Evolutionary conservation across 2,888 invertebrate genomes (phyloP).

Genomic region (Coelopa pilipes): DNA sequence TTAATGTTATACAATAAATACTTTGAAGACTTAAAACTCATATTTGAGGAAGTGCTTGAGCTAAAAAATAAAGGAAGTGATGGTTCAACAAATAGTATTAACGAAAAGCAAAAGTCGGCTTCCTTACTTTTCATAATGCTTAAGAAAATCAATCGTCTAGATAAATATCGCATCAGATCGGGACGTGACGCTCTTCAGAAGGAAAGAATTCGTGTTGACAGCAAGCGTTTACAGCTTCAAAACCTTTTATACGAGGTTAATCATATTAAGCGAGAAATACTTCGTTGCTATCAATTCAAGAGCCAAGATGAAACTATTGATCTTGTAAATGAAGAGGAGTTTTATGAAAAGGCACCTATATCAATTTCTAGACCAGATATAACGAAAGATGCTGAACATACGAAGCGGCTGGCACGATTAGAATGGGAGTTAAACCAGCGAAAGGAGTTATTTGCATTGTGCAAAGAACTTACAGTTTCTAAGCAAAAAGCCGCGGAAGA

Average conservation of each 20-base stretch:
- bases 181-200: slow-evolving; percentile 83
- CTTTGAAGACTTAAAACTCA: slow-evolving; percentile 76
- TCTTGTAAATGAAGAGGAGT: slow-evolving; percentile 84
- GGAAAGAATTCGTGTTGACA: slow-evolving; percentile 90
- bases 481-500: slow-evolving; percentile 82
- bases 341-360: slow-evolving; percentile 73
- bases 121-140: slow-evolving; percentile 82
- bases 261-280: slow-evolving; percentile 94
- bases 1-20: slow-evolving; percentile 42
- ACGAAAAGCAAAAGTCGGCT: slow-evolving; percentile 76
- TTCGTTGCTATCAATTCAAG: slow-evolving; percentile 93
- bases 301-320: slow-evolving; percentile 95
- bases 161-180: slow-evolving; percentile 86
- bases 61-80: slow-evolving; percentile 68
- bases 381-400: slow-evolving; percentile 79
- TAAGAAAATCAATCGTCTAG: slow-evolving; percentile 89
- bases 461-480: slow-evolving; percentile 78
- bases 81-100: slow-evolving; percentile 65
- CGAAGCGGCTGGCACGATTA: slow-evolving; percentile 83
- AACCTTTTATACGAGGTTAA: slow-evolving; percentile 94
- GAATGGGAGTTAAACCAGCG: slow-evolving; percentile 93
- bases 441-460: slow-evolving; percentile 81
- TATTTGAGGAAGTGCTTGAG: slow-evolving; percentile 76
- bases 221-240: slow-evolving; percentile 88
- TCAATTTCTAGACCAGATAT: slow-evolving; percentile 74